These are phyloP conservation scores for Saguinus midas DNA, from an alignment of 2,113 vertebrate genomes.

Conservation along the genomic window DNA sequence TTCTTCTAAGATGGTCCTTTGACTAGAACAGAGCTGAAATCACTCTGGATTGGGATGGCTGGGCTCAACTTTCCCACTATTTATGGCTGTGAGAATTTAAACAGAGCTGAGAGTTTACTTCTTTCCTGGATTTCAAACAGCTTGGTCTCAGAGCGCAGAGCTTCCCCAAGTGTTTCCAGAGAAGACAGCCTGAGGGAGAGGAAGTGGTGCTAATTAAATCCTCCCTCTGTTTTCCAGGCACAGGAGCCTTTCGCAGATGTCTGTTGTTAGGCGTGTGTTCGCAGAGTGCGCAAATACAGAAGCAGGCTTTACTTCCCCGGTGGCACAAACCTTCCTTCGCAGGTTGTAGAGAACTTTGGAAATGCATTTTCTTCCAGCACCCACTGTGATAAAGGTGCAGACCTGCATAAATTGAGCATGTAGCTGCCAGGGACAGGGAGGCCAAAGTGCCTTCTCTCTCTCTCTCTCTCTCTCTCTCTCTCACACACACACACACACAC, in stretches of 20 bases:
- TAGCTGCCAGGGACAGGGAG: neutral
- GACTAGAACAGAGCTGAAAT: neutral
- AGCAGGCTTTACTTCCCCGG: constrained; percentile 58
- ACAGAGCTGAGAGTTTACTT: constrained; percentile 20
- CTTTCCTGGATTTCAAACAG: constrained; percentile 69
- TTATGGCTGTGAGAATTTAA: neutral
- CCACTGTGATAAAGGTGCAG: neutral
- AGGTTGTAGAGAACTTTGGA: constrained; percentile 54
- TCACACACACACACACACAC: neutral
- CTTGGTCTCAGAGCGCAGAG: neutral
- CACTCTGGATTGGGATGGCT: neutral
- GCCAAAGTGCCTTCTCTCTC: neutral
- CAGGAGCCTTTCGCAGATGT: constrained; percentile 64
- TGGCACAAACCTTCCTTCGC: constrained; percentile 50
- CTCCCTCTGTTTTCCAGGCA: constrained; percentile 77
- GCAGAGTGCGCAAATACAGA: constrained; percentile 65
- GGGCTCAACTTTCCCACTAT: neutral
- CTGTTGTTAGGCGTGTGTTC: constrained; percentile 65
- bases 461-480: neutral
- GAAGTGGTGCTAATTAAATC: constrained; percentile 75
- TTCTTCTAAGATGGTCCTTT: neutral
- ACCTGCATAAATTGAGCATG: neutral
- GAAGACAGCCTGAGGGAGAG: constrained; percentile 73
- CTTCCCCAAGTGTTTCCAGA: constrained; percentile 69
- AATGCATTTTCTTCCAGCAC: neutral